Percentiles rank a stretch among this genome's conserved stretches.
Evolutionary conservation across 2,797 vertebrate species (phyloP).

Genomic region (Coregonus sp.): DNA sequence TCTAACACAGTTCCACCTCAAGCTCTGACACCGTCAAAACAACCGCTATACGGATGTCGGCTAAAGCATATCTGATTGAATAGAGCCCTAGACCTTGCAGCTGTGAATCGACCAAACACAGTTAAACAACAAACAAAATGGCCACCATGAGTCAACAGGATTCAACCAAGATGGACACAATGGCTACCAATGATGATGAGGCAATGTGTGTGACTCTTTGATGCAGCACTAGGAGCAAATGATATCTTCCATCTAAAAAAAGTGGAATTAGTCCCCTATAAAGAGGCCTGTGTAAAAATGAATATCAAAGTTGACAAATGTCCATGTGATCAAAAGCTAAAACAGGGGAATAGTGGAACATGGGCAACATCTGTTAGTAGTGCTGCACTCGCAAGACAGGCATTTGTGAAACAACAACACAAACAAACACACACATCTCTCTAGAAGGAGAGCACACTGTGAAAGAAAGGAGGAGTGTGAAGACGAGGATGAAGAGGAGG

Average conservation of each 20-base stretch:
- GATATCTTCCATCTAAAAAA: neutral
- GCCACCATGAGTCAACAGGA: slow-evolving; percentile 6
- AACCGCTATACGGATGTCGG: no score
- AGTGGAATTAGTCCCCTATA: neutral
- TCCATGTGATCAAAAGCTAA: slow-evolving; percentile 9
- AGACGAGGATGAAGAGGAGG: slow-evolving; percentile 18
- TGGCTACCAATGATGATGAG: neutral
- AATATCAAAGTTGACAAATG: neutral
- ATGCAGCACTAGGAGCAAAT: neutral
- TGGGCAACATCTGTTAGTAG: slow-evolving; percentile 51
- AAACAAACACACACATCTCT: slow-evolving; percentile 41
- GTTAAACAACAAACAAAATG: slow-evolving; percentile 1
- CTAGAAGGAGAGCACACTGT: slow-evolving; percentile 63
- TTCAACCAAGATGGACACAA: neutral
- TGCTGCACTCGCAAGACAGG: slow-evolving; percentile 49
- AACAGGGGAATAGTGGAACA: neutral
- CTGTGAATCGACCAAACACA: neutral
- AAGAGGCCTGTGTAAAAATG: neutral
- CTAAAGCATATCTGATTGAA: no score
- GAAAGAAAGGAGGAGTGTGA: slow-evolving; percentile 31
- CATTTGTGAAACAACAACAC: slow-evolving; percentile 29
- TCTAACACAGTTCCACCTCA: no score
- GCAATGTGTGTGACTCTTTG: neutral
- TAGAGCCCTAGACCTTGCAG: neutral
- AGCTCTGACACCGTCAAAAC: no score